Evolutionary conservation across 1,140 invertebrate species (phyloP).

Genomic region (Pristionchus pacificus): DNA sequence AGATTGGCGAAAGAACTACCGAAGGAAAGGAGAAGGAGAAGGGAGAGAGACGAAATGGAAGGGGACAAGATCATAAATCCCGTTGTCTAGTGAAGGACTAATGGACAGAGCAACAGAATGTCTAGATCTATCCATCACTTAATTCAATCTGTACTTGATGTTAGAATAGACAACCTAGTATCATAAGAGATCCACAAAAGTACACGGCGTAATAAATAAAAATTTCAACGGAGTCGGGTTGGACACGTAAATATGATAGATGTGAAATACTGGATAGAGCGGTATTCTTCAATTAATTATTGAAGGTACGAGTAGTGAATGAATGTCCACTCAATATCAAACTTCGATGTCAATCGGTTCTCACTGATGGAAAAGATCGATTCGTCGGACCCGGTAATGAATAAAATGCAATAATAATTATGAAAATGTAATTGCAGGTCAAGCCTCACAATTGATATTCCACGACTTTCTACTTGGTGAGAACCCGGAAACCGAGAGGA

Average conservation of each 20-base stretch:
- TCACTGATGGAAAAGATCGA: background rate
- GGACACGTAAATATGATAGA: background rate
- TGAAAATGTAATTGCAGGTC: no score
- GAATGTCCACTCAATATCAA: background rate
- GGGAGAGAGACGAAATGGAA: no score
- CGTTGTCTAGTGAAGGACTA: no score
- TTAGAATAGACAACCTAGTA: no score
- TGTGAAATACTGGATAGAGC: background rate
- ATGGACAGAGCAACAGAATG: no score
- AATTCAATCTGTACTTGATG: background rate
- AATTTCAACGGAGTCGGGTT: background rate
- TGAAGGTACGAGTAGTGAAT: background rate
- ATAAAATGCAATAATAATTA: no score
- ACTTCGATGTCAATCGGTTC: background rate
- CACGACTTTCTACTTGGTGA: background rate
- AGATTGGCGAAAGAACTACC: no score
- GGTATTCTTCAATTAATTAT: background rate
- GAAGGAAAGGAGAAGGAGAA: no score
- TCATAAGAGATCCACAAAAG: background rate
- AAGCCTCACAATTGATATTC: background rate
- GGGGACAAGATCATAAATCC: no score
- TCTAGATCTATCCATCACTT: background rate
- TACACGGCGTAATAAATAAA: background rate
- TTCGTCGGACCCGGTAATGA: background rate
- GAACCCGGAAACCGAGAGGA: no score